Evolutionary conservation across 2,797 vertebrate species (phyloP), one percentile per base, ranked within the genome.

Genomic region (Takifugu ocellatus): DNA sequence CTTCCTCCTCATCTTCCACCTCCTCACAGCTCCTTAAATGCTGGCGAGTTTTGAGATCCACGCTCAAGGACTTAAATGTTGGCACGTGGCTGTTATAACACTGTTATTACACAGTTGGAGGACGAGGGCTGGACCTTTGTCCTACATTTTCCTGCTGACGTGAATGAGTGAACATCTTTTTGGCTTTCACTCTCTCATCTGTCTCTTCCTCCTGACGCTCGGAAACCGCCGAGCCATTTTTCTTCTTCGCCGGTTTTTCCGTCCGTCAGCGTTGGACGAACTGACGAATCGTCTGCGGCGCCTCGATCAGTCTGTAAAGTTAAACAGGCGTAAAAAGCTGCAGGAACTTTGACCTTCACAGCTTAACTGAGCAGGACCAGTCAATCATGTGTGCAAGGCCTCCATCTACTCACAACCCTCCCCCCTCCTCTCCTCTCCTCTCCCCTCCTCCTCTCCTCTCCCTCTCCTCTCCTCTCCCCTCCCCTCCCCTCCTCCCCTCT

Each of bases 321-420:
- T 91, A 89, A 87, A 90, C 90, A 94, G 86, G 91, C 91, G 91
- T 92, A 94, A 96, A 93, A 93, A 93, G 93, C 93, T 89, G 93
- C 82, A 87, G 93, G 94, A 92, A 94, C 93, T 93, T 89, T 95
- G 95, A 97, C 96, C 96, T 98, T 98, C 93, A 92, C 83, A 75
- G 91, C 91, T 89, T 96, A 96, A 97, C 94, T 91, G 93, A 95
- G 93, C 95, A 94, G 85, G 90, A 93, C 93, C 92, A 97, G 88
- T 90, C 95, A 94, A 96, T 95, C 94, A 95, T 95, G 95, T 97
- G 95, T 93, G 93, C 92, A 91, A 93, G 92, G 91, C 90, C 92
- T 90, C 27, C 4, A 4, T 29, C 6, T 33, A 6, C 31, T 33
- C 1, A 8, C 31, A 29, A 1, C 6, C 27, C 27, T 17, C 17